A percentile compares a stretch with the other conserved stretches of the same genome.
Conservation (phyloP, 2,113 vertebrate species). For the Theristicus caerulescens region DNA sequence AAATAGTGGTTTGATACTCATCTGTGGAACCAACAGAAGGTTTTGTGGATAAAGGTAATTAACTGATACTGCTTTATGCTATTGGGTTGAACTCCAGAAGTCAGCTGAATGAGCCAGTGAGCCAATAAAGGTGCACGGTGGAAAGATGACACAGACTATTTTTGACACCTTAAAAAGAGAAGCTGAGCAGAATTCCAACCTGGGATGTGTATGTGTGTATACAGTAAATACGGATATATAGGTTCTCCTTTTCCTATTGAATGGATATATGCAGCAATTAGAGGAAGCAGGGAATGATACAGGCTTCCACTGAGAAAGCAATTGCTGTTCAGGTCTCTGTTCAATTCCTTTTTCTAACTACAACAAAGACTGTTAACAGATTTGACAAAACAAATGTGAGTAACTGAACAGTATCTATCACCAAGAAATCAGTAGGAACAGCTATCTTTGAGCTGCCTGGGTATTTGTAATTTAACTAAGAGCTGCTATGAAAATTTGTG, state of each 20-base stretch:
- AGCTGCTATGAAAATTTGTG: conserved; percentile 29
- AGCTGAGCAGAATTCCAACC: neutral
- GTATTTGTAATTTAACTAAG: neutral
- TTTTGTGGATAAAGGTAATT: neutral
- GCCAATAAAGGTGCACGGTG: neutral
- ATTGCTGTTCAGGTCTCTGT: neutral
- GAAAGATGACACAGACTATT: neutral
- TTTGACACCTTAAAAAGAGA: neutral
- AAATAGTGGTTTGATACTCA: neutral
- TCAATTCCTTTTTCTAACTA: neutral
- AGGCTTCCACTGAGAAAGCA: neutral
- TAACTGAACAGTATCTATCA: neutral
- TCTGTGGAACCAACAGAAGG: neutral
- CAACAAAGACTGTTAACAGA: neutral
- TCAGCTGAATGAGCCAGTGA: neutral
- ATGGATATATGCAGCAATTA: neutral
- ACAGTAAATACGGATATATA: neutral
- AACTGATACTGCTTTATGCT: neutral
- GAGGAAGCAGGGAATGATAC: neutral
- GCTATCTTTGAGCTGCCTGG: neutral
- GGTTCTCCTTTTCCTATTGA: neutral
- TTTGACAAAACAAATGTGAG: neutral
- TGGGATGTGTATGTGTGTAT: neutral
- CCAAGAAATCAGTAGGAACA: neutral
- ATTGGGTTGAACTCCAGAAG: neutral